Conservation (phyloP, 2,797 vertebrate genomes). For the Cephalopachus bancanus region DNA sequence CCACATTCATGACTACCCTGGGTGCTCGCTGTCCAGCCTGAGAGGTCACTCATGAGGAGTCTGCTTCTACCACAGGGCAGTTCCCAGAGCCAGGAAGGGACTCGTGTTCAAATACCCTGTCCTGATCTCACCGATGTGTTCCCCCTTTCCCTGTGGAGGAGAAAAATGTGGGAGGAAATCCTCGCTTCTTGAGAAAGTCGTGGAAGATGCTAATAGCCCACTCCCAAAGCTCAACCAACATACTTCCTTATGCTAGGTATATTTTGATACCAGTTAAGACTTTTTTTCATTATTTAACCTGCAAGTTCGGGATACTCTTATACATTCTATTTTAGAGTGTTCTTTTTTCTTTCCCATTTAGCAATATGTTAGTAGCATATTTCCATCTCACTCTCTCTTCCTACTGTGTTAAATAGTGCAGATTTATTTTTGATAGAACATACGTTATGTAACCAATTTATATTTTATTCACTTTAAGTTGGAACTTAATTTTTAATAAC, state of each 20-base stretch:
- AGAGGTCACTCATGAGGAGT: no score
- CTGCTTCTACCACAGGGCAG: background rate
- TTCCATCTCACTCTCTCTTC: background rate
- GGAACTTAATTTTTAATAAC: background rate
- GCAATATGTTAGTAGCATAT: background rate
- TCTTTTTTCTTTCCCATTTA: background rate
- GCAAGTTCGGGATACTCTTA: background rate
- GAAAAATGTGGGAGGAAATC: no score
- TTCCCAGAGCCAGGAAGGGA: background rate
- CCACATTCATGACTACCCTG: no score
- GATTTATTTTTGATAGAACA: slow-evolving; percentile 27
- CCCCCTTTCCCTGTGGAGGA: background rate
- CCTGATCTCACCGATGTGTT: background rate
- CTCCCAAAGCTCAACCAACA: background rate
- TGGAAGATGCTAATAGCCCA: no score
- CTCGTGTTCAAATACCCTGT: background rate
- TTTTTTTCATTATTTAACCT: background rate
- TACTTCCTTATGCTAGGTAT: background rate
- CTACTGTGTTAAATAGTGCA: background rate
- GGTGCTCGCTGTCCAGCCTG: no score
- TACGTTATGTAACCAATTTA: slow-evolving; percentile 12
- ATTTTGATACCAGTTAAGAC: background rate
- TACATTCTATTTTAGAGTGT: background rate
- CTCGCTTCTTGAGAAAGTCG: background rate
- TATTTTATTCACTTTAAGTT: slow-evolving; percentile 60